Conservation (phyloP, 2,888 invertebrate genomes). For the Thyatira batis region DNA sequence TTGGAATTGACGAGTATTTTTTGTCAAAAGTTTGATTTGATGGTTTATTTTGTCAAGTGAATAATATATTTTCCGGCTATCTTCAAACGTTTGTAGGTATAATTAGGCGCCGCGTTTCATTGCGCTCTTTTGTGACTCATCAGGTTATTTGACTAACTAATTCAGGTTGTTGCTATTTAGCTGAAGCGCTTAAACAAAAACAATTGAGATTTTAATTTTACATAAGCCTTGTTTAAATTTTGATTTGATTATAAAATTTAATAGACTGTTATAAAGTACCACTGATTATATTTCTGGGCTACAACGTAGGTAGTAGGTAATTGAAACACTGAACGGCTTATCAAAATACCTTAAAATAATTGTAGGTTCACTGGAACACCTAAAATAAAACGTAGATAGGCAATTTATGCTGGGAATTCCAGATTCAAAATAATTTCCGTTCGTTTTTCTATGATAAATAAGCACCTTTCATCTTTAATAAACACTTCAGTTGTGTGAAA, state of each 20-base stretch:
- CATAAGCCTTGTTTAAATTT: neutral
- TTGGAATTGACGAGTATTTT: slow-evolving; percentile 35
- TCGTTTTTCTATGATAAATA: slow-evolving; percentile 30
- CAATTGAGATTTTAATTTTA: neutral
- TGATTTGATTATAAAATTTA: too few species aligned
- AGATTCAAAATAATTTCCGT: neutral
- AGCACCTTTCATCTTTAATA: slow-evolving; percentile 47
- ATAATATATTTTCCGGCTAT: neutral
- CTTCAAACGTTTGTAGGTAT: neutral
- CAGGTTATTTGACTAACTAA: neutral
- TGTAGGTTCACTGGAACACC: neutral
- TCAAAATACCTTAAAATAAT: neutral
- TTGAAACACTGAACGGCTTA: neutral
- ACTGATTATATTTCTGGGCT: neutral
- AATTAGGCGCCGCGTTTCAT: neutral
- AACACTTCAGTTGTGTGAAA: slow-evolving; percentile 41
- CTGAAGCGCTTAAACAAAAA: neutral
- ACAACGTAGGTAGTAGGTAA: too few species aligned
- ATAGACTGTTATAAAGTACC: too few species aligned
- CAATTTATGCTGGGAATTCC: neutral
- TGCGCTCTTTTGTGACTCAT: neutral
- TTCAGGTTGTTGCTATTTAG: neutral
- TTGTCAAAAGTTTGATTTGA: neutral
- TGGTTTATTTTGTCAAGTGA: neutral
- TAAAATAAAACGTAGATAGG: neutral